Base-by-base conservation (phyloP, 1,140 invertebrate species). In the Heliconius melpomene region DNA sequence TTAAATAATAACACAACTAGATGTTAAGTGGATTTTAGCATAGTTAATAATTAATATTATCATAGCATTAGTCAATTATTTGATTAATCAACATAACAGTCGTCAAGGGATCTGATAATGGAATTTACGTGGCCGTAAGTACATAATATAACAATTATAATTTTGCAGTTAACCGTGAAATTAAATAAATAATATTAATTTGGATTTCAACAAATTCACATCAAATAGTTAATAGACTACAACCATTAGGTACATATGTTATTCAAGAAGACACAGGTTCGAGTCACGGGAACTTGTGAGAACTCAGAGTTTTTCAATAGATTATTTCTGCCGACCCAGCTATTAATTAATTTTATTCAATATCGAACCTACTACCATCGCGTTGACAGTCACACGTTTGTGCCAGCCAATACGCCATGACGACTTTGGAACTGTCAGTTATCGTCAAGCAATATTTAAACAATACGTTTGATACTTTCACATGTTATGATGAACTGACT, bases 21-120 rank as follows among this genome's bases (percentile, higher is more conserved):
- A 16, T 66, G 60, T 66, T 66, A 66, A 66, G 60, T 66, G 60
- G 26, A 66, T 66, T 16, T 5, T 29, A 66, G 26, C 29, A 16
- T 29, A 66, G 23, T 66, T 66, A 66, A 66, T 66, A 66, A 66
- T 66, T 66, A 66, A 66, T 66, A 66, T 66, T 66, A 66, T 66
- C 60, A 66, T 66, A 66, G 60, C 60, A 66, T 66, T 66, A 66
- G 60, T 29, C 60, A 29, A 66, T 66, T 66, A 66, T 66, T 66
- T 66, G 60, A 66, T 66, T 66, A 29, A 66, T 66, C 60, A 66
- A 66, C 60, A 66, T 66, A 66, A 66, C 60, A 66, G 60, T 29
- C 60, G 23, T 29, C 60, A 66, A 66, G 60, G 60, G 60, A 66
- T 16, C 9, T 66, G 60, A 66, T 66, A 66, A 66, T 66, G 60